A percentile compares a stretch with the other conserved stretches of the same genome.
These are phyloP conservation scores for Caenorhabditis sp. DNA, from an alignment of 2,888 invertebrate species.

Conservation along the genomic window DNA sequence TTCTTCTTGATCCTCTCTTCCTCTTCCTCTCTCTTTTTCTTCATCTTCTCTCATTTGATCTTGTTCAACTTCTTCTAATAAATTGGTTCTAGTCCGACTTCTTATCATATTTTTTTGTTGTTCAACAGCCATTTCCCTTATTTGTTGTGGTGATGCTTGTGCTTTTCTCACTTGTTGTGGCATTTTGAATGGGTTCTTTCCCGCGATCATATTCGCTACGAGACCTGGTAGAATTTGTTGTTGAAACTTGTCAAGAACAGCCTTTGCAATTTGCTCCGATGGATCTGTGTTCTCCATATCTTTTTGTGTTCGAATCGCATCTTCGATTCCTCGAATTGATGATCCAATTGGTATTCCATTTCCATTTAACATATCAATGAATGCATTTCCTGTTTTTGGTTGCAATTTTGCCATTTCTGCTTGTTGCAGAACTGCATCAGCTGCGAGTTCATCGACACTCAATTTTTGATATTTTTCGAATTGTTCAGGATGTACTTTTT, in stretches of 20 bases:
- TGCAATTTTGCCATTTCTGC: conserved; percentile 55
- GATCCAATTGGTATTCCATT: conserved; percentile 66
- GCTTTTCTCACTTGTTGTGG: conserved; percentile 36
- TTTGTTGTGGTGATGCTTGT: conserved; percentile 25
- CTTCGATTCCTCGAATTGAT: conserved; percentile 55
- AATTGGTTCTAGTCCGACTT: neutral
- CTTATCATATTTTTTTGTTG: conserved; percentile 1
- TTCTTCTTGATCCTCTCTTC: conserved; percentile 2
- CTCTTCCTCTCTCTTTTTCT: conserved; percentile 7
- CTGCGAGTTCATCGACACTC: conserved; percentile 61
- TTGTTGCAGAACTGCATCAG: conserved; percentile 64
- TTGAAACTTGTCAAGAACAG: conserved; percentile 65
- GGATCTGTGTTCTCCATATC: conserved; percentile 63
- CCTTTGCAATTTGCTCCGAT: conserved; percentile 63
- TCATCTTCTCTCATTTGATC: neutral
- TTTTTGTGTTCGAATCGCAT: conserved; percentile 59
- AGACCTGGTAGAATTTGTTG: conserved; percentile 65
- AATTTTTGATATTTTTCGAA: conserved; percentile 61
- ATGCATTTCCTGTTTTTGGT: conserved; percentile 59
- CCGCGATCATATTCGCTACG: conserved; percentile 64
- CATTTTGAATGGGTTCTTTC: conserved; percentile 58
- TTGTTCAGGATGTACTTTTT: conserved; percentile 66
- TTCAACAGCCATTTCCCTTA: conserved; percentile 17
- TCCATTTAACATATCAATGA: conserved; percentile 64
- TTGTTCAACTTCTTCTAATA: conserved; percentile 3